phyloP scores from a whole-genome alignment of 2,797 vertebrate species.

The Tachyglossus aculeatus region DNA sequence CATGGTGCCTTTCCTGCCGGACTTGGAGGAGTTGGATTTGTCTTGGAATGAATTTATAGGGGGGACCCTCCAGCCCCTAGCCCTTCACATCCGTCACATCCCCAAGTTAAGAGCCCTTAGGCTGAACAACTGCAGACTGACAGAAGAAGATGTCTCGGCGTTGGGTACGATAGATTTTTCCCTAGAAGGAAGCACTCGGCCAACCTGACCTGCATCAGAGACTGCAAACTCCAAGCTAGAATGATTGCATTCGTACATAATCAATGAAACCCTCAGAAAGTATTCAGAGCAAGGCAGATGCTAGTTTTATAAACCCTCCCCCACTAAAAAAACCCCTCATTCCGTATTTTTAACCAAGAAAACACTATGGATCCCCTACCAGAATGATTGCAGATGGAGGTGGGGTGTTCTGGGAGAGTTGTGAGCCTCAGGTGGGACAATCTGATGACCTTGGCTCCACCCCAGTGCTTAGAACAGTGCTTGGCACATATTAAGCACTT shows the following conservation, averaged over 20 bases:
- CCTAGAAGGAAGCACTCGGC: neutral
- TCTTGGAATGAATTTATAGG: conserved; percentile 90
- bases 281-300: too few relatives aligned
- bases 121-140: conserved; percentile 84
- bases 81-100: conserved; percentile 76
- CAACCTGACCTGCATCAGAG: neutral
- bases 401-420: too few relatives aligned
- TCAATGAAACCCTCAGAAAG: neutral
- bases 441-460: too few relatives aligned
- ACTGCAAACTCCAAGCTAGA: neutral
- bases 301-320: too few relatives aligned
- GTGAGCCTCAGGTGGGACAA: too few relatives aligned
- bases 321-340: too few relatives aligned
- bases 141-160: conserved; percentile 74
- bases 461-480: too few relatives aligned
- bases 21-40: conserved; percentile 84
- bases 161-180: conserved; percentile 73
- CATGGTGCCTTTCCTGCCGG: conserved; percentile 77
- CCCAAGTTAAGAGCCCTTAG: conserved; percentile 76
- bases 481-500: too few relatives aligned
- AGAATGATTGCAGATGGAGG: too few relatives aligned
- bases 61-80: conserved; percentile 76
- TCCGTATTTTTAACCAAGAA: too few relatives aligned
- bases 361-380: too few relatives aligned
- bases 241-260: neutral